These are phyloP conservation scores for Amphimallon solstitiale DNA, from an alignment of 2,888 invertebrate genomes.

Conservation along the genomic window DNA sequence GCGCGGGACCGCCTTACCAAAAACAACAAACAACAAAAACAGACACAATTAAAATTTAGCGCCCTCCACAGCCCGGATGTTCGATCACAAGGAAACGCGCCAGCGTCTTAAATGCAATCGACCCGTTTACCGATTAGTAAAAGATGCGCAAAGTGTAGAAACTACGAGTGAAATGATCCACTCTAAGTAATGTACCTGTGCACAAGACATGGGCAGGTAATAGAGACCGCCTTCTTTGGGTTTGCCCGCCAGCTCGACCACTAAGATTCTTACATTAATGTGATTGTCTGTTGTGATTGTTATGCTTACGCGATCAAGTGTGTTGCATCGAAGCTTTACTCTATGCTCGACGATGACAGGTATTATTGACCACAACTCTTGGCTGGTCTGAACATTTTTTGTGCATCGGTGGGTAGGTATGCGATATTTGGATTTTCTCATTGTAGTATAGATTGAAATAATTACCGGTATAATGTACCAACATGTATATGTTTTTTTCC, in stretches of 20 bases:
- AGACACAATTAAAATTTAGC: conserved; percentile 28
- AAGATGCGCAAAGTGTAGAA: conserved; percentile 47
- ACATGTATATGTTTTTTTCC: too few species aligned
- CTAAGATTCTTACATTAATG: conserved; percentile 44
- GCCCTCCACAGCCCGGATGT: conserved; percentile 2
- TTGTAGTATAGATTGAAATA: background rate
- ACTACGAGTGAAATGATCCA: conserved; percentile 46
- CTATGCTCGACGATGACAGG: conserved; percentile 36
- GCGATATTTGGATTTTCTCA: conserved; percentile 12
- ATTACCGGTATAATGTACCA: too few species aligned
- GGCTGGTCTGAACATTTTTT: conserved; percentile 3
- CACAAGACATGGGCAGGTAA: conserved; percentile 47
- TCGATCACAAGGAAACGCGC: conserved; percentile 18
- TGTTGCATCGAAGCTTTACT: conserved; percentile 34
- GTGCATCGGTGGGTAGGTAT: background rate
- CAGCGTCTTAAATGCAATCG: conserved; percentile 26
- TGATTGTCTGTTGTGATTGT: conserved; percentile 45
- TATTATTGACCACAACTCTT: conserved; percentile 33
- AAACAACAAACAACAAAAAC: too few species aligned
- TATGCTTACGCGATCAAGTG: conserved; percentile 44
- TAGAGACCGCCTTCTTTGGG: conserved; percentile 47
- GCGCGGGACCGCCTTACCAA: too few species aligned
- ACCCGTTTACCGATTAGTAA: conserved; percentile 36
- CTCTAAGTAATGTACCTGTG: conserved; percentile 45
- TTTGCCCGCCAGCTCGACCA: conserved; percentile 48